A percentile compares a stretch with the other conserved stretches of the same genome.
Evolutionary conservation across 2,888 invertebrate genomes (phyloP).

Genomic region (Sinohyriopsis cumingii): DNA sequence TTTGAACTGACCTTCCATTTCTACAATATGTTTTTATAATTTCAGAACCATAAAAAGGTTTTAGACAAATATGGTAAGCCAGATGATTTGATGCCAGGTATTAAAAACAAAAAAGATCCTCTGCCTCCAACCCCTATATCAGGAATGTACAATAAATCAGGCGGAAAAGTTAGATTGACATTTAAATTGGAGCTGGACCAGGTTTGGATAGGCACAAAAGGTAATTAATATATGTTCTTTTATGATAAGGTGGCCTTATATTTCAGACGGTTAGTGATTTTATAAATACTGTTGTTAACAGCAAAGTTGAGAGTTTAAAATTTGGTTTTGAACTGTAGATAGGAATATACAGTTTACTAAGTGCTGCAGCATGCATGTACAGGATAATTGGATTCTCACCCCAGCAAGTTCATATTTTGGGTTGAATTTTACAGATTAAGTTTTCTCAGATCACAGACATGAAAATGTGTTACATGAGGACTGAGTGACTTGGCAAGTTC

Average conservation of each 20-base stretch:
- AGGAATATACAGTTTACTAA: no score
- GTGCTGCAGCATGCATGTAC: no score
- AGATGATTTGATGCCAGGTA: slow-evolving; percentile 90
- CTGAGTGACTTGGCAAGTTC: no score
- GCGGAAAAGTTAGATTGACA: slow-evolving; percentile 90
- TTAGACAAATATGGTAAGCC: slow-evolving; percentile 89
- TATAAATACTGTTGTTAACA: no score
- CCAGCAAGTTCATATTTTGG: no score
- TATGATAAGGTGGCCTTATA: neutral
- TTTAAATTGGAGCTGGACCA: slow-evolving; percentile 93
- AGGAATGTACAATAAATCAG: slow-evolving; percentile 92
- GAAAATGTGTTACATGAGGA: no score
- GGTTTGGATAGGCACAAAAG: slow-evolving; percentile 91
- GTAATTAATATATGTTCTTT: slow-evolving; percentile 44
- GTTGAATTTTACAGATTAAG: no score
- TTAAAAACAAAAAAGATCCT: slow-evolving; percentile 84
- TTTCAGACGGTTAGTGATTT: neutral
- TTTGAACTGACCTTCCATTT: neutral
- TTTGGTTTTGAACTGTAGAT: no score
- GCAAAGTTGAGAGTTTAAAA: no score
- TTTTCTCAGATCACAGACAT: no score
- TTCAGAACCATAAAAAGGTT: slow-evolving; percentile 84
- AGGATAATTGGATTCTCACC: no score
- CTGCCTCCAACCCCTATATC: slow-evolving; percentile 86
- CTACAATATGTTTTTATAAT: neutral